Evolutionary conservation across 2,888 invertebrate genomes (phyloP).

Genomic region (Sicus ferrugineus): DNA sequence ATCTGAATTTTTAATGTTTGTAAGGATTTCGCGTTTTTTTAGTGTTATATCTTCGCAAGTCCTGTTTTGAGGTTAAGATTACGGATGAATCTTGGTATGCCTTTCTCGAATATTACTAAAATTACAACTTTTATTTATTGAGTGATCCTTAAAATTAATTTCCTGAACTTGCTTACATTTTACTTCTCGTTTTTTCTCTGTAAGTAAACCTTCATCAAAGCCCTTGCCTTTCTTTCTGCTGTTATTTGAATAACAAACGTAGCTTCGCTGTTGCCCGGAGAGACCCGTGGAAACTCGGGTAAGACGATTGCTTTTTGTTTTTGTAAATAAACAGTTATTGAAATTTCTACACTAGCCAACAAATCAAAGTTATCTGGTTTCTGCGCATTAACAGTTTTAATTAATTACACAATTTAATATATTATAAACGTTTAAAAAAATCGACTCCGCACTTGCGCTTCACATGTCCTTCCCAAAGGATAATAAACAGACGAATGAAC

Average conservation of each 20-base stretch:
- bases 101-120: no score
- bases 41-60: not conserved
- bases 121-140: no score
- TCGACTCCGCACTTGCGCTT: conserved; percentile 12
- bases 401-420: not conserved
- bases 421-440: not conserved
- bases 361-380: not conserved
- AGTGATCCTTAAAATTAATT: no score
- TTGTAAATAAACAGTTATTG: conserved; percentile 17
- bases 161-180: no score
- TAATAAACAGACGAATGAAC: conserved; percentile 45
- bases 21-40: not conserved
- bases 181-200: no score
- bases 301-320: conserved; percentile 27
- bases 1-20: conserved; percentile 50
- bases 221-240: no score
- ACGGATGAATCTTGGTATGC: no score
- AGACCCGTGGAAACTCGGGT: conserved; percentile 21
- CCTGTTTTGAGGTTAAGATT: no score
- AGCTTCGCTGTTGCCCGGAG: conserved; percentile 33
- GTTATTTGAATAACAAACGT: conserved; percentile 37
- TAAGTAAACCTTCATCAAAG: no score
- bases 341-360: not conserved
- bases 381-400: not conserved
- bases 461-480: conserved; percentile 21